Evolutionary conservation across 2,888 invertebrate species (phyloP), one percentile per base, ranked within the genome.

Genomic region (Leptinotarsa rubiginosa): DNA sequence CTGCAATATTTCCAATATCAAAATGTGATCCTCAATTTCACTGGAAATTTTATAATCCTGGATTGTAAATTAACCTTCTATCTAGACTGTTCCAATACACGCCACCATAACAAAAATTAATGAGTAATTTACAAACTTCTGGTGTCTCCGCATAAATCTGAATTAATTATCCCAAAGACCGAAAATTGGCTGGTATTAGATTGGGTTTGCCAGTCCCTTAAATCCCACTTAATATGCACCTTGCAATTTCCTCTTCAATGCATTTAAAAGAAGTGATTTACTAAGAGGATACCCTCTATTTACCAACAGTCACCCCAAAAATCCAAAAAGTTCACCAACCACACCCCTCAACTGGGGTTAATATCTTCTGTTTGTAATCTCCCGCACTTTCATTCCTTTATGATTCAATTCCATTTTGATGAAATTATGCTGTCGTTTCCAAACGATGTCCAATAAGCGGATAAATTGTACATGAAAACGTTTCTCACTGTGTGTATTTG

Each of bases 251-350:
- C 78, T 74, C 75, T 78, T 73, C 78, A 67, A 76, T 78, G 77
- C 78, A 77, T 78, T 77, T 76, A 73, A 77, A 78, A 77, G 77
- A 77, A 74, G 75, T 74, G 74, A 78, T 78, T 78, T 77, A 73
- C 75, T 70, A 71, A 59, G 56, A 65, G 66, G 66, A 75, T 78
- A 75, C 78, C 78, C 78, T 78, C 76, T 78, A 74, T 78, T 76
- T 78, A 68, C 74, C 69, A 66, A 75, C 41, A 65, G 64, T 62
- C 70, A 64, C 75, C 77, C 76, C 76, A 68, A 71, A 73, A 72
- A 49, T 69, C n/a, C 47, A 62, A 59, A 62, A 69, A 54, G 70
- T 72, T 73, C 69, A 73, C 67, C 72, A 75, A 77, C 72, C 74
- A 72, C 77, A 67, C 71, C 71, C 75, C 70, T 71, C 70, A 20